phyloP scores from a whole-genome alignment of 2,888 invertebrate genomes.

The Agrotis ipsilon region DNA sequence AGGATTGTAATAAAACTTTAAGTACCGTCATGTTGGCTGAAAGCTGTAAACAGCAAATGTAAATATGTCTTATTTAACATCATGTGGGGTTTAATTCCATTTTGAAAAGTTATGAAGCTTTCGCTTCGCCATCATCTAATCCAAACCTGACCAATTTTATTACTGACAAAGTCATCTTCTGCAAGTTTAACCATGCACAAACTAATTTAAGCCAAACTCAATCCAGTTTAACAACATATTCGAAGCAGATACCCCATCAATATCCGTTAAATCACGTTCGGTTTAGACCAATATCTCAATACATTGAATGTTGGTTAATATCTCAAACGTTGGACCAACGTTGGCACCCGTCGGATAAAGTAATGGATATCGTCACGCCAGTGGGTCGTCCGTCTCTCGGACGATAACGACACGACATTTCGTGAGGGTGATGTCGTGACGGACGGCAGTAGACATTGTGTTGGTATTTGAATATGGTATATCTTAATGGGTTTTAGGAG shows the following conservation, averaged over 20 bases:
- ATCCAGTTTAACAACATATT: slow-evolving; percentile 46
- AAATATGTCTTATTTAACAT: too few species aligned
- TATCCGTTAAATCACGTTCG: slow-evolving; percentile 67
- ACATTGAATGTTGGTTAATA: slow-evolving; percentile 65
- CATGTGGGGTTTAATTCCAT: too few species aligned
- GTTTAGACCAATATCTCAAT: slow-evolving; percentile 73
- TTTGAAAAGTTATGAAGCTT: not conserved
- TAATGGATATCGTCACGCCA: slow-evolving; percentile 73
- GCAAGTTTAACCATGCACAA: slow-evolving; percentile 5
- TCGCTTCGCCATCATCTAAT: not conserved
- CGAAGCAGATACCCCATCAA: slow-evolving; percentile 49
- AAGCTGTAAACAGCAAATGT: not conserved
- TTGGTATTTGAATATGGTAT: slow-evolving; percentile 36
- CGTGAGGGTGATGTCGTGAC: slow-evolving; percentile 38
- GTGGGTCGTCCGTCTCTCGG: slow-evolving; percentile 60
- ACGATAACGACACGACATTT: slow-evolving; percentile 53
- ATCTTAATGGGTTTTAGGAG: slow-evolving; percentile 19
- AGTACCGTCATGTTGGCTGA: not conserved
- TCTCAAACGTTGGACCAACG: slow-evolving; percentile 66
- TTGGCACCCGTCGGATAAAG: slow-evolving; percentile 53
- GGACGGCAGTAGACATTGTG: slow-evolving; percentile 55
- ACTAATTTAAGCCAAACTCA: slow-evolving; percentile 38
- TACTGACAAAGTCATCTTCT: not conserved
- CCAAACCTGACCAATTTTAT: not conserved
- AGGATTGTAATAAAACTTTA: slow-evolving; percentile 11